These are phyloP conservation scores for Dascillus cervinus DNA, from an alignment of 2,888 invertebrate genomes.

Conservation along the genomic window DNA sequence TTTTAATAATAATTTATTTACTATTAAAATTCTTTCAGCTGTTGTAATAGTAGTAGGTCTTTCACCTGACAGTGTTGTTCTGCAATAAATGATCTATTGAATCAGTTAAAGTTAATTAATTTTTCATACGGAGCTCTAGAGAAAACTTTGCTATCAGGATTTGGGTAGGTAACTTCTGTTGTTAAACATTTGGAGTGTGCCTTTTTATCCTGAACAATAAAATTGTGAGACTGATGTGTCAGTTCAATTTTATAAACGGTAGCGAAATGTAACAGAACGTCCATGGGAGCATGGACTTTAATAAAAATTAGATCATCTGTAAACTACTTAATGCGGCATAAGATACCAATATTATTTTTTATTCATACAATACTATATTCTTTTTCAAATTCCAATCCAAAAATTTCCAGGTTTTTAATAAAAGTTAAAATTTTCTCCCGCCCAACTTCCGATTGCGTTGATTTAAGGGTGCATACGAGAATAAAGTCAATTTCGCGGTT, in stretches of 20 bases:
- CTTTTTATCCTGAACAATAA: not conserved
- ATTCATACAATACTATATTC: not conserved
- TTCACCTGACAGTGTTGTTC: not conserved
- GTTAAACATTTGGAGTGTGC: not conserved
- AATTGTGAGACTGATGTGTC: not conserved
- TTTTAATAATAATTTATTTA: constrained; percentile 27
- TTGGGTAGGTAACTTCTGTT: not conserved
- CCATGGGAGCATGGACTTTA: not conserved
- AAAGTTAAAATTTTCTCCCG: not conserved
- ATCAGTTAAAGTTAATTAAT: not conserved
- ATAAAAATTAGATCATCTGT: not conserved
- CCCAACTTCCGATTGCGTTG: not conserved
- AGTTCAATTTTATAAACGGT: not conserved
- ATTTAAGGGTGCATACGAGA: not conserved
- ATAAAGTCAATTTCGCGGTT: not conserved
- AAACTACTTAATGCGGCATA: not conserved
- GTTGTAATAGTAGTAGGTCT: not conserved
- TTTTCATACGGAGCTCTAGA: not conserved
- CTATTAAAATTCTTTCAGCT: constrained; percentile 2
- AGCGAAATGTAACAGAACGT: not conserved
- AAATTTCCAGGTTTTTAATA: not conserved
- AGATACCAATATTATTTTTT: not conserved
- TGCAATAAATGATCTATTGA: not conserved
- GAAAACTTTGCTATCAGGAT: not conserved
- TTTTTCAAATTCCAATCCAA: not conserved